Evolutionary conservation across 2,113 vertebrate genomes (phyloP).

Genomic region (Mus spicilegus): DNA sequence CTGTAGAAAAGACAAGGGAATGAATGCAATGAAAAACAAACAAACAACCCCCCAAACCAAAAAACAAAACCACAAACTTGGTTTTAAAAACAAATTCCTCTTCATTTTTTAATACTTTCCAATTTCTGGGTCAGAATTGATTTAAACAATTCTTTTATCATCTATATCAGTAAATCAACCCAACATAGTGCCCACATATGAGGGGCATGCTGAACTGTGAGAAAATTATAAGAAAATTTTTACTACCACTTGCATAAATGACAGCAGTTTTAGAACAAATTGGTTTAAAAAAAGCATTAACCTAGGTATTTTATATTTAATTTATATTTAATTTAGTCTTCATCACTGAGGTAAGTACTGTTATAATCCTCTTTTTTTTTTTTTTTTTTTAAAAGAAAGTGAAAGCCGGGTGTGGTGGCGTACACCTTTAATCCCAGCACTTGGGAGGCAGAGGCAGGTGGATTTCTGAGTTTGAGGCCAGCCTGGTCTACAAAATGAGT

Average conservation of each 20-base stretch:
- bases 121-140: background rate
- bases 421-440: too few relatives aligned
- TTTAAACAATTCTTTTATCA: slow-evolving; percentile 23
- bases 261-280: slow-evolving; percentile 31
- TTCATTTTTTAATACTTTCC: background rate
- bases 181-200: background rate
- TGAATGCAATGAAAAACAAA: background rate
- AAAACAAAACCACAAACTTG: background rate
- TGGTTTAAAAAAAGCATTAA: background rate
- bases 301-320: background rate
- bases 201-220: background rate
- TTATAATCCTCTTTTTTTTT: background rate
- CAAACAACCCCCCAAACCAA: too few relatives aligned
- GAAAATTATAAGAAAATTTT: background rate
- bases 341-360: background rate
- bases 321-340: slow-evolving; percentile 15
- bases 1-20: background rate
- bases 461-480: too few relatives aligned
- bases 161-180: background rate
- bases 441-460: too few relatives aligned
- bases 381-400: background rate
- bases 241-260: background rate
- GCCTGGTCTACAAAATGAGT: too few relatives aligned
- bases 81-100: background rate
- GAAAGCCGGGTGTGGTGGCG: too few relatives aligned